Conservation (phyloP, 2,888 invertebrate species). For the Caenorhabditis virilis region DNA sequence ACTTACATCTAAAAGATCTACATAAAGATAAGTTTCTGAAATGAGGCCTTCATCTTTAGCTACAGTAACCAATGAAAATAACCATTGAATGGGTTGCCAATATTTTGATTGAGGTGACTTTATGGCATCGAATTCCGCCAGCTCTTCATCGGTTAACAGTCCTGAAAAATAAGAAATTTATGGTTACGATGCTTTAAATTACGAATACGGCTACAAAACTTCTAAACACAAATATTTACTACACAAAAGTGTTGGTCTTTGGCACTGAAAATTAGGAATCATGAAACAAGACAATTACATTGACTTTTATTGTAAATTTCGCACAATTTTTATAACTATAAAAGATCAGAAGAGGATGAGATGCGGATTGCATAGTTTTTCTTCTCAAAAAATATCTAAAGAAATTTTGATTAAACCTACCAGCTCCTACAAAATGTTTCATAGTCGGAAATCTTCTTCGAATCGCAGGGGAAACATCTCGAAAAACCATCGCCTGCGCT, state of each 20-base stretch:
- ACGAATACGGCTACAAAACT: no score
- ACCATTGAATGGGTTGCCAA: slow-evolving; percentile 61
- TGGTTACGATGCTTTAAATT: background rate
- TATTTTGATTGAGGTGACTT: slow-evolving; percentile 57
- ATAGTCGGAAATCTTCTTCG: slow-evolving; percentile 61
- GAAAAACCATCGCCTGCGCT: slow-evolving; percentile 49
- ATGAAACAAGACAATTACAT: no score
- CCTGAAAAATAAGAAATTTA: slow-evolving; percentile 12
- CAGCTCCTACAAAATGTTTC: slow-evolving; percentile 58
- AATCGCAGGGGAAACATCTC: slow-evolving; percentile 57
- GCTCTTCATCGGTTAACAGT: slow-evolving; percentile 52
- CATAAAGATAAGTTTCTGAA: slow-evolving; percentile 49
- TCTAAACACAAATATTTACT: no score
- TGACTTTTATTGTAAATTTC: no score
- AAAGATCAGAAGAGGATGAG: no score
- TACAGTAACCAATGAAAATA: slow-evolving; percentile 25
- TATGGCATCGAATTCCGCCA: slow-evolving; percentile 56
- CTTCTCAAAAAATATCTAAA: no score
- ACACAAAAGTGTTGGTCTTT: no score
- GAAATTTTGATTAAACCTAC: slow-evolving; percentile 10
- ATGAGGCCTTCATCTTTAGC: slow-evolving; percentile 47
- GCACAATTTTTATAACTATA: no score
- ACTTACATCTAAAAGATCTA: slow-evolving; percentile 55
- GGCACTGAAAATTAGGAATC: no score
- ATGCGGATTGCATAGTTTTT: no score